Evolutionary conservation across 2,113 vertebrate species (phyloP).

Genomic region (Oophaga pumilio): DNA sequence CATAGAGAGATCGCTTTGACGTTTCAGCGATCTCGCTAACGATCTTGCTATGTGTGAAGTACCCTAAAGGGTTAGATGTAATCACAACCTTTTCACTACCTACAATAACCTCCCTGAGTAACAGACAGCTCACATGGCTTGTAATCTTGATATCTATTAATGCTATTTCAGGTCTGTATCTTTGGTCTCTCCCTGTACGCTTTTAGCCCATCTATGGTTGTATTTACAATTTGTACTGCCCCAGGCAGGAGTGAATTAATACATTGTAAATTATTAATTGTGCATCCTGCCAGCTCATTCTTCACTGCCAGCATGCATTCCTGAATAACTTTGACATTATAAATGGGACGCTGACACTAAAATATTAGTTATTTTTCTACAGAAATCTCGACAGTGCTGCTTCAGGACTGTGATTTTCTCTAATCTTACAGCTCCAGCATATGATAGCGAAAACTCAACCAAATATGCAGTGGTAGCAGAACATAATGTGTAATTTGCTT

Average conservation of each 20-base stretch:
- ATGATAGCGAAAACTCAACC: not conserved
- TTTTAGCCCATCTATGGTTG: not conserved
- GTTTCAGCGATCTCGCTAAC: no score
- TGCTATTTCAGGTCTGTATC: not conserved
- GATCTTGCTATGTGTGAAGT: no score
- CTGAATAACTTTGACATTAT: conserved; percentile 11
- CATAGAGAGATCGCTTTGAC: no score
- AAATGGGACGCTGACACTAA: conserved; percentile 21
- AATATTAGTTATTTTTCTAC: not conserved
- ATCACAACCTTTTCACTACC: not conserved
- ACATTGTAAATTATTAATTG: conserved; percentile 34
- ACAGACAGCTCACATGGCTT: not conserved
- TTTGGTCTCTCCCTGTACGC: not conserved
- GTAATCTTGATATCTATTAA: not conserved
- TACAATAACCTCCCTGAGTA: not conserved
- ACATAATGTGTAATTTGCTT: not conserved
- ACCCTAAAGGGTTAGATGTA: not conserved
- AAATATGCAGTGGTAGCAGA: not conserved
- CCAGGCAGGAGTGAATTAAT: conserved; percentile 21
- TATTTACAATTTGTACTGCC: conserved; percentile 32
- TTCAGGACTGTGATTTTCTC: not conserved
- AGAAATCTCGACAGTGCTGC: not conserved
- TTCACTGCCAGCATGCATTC: conserved; percentile 16
- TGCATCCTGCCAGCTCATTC: not conserved
- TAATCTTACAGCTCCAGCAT: not conserved